A percentile compares a stretch with the other conserved stretches of the same genome.
These are phyloP conservation scores for Smutsia gigantea DNA, from an alignment of 2,797 vertebrate genomes.

Conservation along the genomic window DNA sequence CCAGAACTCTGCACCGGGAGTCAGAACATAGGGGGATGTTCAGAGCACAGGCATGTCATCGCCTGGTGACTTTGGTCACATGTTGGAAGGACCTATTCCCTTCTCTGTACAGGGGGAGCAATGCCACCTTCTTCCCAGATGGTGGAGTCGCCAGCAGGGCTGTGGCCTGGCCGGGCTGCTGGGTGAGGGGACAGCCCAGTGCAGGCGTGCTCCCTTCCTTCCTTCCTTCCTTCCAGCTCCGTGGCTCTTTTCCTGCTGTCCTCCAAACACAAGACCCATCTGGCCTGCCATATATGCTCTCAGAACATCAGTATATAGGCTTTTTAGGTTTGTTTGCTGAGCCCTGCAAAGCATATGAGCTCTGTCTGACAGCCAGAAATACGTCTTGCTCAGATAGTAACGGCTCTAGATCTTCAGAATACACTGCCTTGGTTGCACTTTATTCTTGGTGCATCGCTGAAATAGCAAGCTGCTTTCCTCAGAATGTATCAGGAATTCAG, in stretches of 20 bases:
- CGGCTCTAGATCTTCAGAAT: conserved; percentile 47
- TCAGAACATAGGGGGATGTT: background rate
- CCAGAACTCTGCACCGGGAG: background rate
- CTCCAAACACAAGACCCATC: background rate
- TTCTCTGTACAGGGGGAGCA: background rate
- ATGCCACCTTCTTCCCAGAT: background rate
- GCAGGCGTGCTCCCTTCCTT: background rate
- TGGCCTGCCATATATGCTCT: background rate
- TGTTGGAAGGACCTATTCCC: background rate
- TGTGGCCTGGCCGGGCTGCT: too few species aligned
- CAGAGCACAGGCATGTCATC: background rate
- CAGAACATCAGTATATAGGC: background rate
- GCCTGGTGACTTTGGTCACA: background rate
- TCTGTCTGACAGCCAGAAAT: conserved; percentile 21
- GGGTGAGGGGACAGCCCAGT: too few species aligned
- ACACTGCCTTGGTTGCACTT: conserved; percentile 53
- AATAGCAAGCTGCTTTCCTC: conserved; percentile 75
- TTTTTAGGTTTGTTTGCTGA: conserved; percentile 37
- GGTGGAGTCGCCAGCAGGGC: background rate
- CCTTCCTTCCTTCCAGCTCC: background rate
- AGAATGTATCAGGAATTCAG: conserved; percentile 79
- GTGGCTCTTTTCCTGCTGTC: background rate
- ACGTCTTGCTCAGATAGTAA: conserved; percentile 1
- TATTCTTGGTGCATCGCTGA: conserved; percentile 68
- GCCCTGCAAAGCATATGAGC: background rate